Conservation (phyloP, 2,888 invertebrate species). For the Marronus borbonicus region DNA sequence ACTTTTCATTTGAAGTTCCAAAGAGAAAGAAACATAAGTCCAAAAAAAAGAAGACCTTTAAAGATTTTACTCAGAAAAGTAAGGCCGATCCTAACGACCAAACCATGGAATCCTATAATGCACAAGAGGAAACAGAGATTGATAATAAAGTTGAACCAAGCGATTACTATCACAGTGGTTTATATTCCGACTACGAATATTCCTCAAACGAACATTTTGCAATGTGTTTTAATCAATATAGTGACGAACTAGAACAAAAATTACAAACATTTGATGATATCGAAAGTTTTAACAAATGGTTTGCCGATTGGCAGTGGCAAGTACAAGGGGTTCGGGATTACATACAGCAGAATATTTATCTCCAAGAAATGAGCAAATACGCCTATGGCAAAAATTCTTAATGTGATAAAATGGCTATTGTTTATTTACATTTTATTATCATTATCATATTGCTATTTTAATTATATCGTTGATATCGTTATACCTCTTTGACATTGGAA, state of each 20-base stretch:
- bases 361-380: conserved; percentile 65
- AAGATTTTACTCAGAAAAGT: conserved; percentile 35
- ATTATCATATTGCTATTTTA: background rate
- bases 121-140: conserved; percentile 1
- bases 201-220: conserved; percentile 55
- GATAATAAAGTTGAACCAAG: conserved; percentile 36
- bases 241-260: conserved; percentile 61
- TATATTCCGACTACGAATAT: conserved; percentile 46
- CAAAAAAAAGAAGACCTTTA: conserved; percentile 29
- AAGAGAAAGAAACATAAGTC: conserved; percentile 36
- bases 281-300: conserved; percentile 64
- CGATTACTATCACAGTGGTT: conserved; percentile 28
- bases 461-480: too few relatives aligned
- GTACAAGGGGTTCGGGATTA: conserved; percentile 64
- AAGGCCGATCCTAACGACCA: conserved; percentile 38
- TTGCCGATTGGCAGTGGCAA: conserved; percentile 65
- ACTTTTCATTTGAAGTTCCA: conserved; percentile 11
- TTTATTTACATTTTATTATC: background rate
- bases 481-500: too few relatives aligned
- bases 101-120: background rate
- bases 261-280: conserved; percentile 62
- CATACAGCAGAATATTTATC: conserved; percentile 67
- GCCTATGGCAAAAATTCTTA: conserved; percentile 32
- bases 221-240: conserved; percentile 62
- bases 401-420: background rate